Evolutionary conservation across 2,888 invertebrate species (phyloP).

Genomic region (Brassicogethes aeneus): DNA sequence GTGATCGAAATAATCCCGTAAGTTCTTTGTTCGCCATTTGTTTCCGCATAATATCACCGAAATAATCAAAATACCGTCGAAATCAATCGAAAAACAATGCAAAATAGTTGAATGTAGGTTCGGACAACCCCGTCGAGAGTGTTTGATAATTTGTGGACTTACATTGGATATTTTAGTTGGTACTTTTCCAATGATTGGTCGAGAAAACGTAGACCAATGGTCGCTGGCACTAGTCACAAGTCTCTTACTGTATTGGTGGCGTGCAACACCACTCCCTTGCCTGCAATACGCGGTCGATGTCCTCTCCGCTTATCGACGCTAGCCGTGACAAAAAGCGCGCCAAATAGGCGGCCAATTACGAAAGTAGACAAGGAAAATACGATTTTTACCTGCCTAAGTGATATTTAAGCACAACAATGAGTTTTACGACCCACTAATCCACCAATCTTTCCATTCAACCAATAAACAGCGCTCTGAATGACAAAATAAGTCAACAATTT

Average conservation of each 20-base stretch:
- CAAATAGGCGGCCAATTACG: slow-evolving; percentile 40
- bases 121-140: slow-evolving; percentile 37
- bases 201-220: slow-evolving; percentile 79
- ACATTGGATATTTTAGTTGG: slow-evolving; percentile 63
- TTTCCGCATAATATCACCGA: neutral
- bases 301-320: slow-evolving; percentile 34
- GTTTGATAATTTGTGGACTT: slow-evolving; percentile 64
- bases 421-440: too few relatives aligned
- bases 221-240: slow-evolving; percentile 60
- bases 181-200: slow-evolving; percentile 86
- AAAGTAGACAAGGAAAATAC: slow-evolving; percentile 34
- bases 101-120: slow-evolving; percentile 30
- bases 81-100: slow-evolving; percentile 15
- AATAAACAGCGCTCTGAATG: too few relatives aligned
- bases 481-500: too few relatives aligned
- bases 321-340: slow-evolving; percentile 33
- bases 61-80: slow-evolving; percentile 4
- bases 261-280: slow-evolving; percentile 57
- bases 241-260: slow-evolving; percentile 66
- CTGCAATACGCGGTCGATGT: slow-evolving; percentile 39
- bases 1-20: too few relatives aligned
- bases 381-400: slow-evolving; percentile 15
- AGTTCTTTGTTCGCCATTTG: slow-evolving; percentile 4
- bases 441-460: too few relatives aligned
- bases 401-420: too few relatives aligned